phyloP scores from a whole-genome alignment of 2,888 invertebrate genomes.

The Drosophila fulvimacula region DNA sequence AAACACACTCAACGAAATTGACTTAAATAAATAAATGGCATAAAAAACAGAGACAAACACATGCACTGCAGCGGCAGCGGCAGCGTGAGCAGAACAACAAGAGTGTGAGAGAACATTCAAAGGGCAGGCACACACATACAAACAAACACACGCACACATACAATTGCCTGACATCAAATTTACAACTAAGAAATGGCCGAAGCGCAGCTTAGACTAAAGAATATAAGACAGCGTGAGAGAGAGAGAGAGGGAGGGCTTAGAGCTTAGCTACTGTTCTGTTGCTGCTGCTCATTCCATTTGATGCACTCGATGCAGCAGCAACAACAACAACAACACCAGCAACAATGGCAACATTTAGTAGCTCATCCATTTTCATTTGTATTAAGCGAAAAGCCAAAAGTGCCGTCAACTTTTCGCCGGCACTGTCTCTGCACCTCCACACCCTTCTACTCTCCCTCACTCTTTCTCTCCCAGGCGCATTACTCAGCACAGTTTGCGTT shows the following conservation, averaged over 20 bases:
- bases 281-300: conserved; percentile 67
- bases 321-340: conserved; percentile 25
- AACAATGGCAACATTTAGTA: conserved; percentile 72
- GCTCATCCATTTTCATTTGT: conserved; percentile 81
- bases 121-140: conserved; percentile 14
- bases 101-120: conserved; percentile 14
- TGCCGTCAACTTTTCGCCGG: conserved; percentile 48
- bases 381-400: conserved; percentile 72
- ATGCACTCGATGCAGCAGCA: conserved; percentile 56
- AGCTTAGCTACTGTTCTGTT: conserved; percentile 40
- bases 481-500: conserved; percentile 44
- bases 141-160: not conserved
- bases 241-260: not conserved
- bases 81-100: not conserved
- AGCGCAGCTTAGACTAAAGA: conserved; percentile 1
- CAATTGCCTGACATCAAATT: conserved; percentile 27
- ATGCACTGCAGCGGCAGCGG: conserved; percentile 32
- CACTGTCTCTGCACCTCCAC: conserved; percentile 18
- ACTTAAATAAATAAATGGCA: conserved; percentile 77
- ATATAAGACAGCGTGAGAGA: not conserved
- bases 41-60: conserved; percentile 72
- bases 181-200: conserved; percentile 33
- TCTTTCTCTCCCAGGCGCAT: conserved; percentile 22
- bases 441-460: not conserved
- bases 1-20: conserved; percentile 77